Percentiles rank a stretch among this genome's conserved stretches.
Evolutionary conservation across 2,797 vertebrate species (phyloP).

Genomic region (Gephyroberyx darwinii): DNA sequence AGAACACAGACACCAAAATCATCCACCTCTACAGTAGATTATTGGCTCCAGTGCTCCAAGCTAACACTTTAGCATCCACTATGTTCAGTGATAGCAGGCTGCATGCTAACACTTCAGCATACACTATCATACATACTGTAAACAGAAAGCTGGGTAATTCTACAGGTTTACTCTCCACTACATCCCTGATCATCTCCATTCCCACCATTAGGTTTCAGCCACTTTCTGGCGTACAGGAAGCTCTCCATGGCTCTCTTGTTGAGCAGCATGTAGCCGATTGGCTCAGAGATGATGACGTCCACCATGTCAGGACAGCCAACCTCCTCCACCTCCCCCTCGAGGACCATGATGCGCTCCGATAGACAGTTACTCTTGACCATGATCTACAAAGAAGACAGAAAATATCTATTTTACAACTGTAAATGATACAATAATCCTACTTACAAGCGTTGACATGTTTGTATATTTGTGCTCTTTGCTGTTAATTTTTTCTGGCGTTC

Average conservation of each 20-base stretch:
- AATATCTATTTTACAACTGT: neutral
- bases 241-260: constrained; percentile 82
- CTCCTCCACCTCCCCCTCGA: constrained; percentile 82
- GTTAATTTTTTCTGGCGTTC: no score
- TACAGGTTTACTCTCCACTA: no score
- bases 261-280: constrained; percentile 85
- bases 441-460: no score
- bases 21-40: no score
- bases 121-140: no score
- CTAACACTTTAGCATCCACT: no score
- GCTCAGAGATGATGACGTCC: constrained; percentile 85
- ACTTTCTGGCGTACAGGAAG: constrained; percentile 84
- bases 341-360: constrained; percentile 80
- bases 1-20: no score
- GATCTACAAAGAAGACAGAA: constrained; percentile 69
- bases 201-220: constrained; percentile 85
- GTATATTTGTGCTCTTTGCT: no score
- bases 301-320: constrained; percentile 80
- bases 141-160: no score
- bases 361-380: constrained; percentile 82
- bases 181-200: neutral
- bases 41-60: no score
- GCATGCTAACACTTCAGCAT: no score
- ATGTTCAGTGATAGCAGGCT: no score
- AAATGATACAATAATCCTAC: neutral